Conservation (phyloP, 2,113 vertebrate species). For the Dendropsophus ebraccatus region DNA sequence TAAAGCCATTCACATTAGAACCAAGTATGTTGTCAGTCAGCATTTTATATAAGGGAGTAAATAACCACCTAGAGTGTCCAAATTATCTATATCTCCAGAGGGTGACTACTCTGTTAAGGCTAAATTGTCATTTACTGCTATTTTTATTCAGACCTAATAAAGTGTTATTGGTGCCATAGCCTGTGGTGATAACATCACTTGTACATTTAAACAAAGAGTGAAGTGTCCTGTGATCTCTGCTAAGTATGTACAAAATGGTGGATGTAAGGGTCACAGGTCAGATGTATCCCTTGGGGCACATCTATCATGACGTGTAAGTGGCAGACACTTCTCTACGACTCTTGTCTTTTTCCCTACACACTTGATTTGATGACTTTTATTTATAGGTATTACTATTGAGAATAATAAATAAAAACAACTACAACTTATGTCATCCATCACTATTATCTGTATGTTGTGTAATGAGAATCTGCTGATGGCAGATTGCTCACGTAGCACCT, state of each 20-base stretch:
- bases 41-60: slow-evolving; percentile 19
- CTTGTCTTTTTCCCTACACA: slow-evolving; percentile 9
- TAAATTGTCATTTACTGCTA: slow-evolving; percentile 32
- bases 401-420: slow-evolving; percentile 22
- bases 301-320: slow-evolving; percentile 21
- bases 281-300: slow-evolving; percentile 24
- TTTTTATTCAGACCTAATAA: slow-evolving; percentile 41
- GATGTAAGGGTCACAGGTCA: slow-evolving; percentile 29
- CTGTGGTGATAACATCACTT: slow-evolving; percentile 21
- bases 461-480: background rate
- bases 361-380: slow-evolving; percentile 23
- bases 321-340: slow-evolving; percentile 9
- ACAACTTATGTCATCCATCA: background rate
- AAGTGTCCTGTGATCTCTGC: slow-evolving; percentile 27
- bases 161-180: slow-evolving; percentile 19
- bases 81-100: slow-evolving; percentile 10
- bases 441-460: background rate
- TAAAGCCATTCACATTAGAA: slow-evolving; percentile 31
- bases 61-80: slow-evolving; percentile 30
- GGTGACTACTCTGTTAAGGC: background rate
- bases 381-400: slow-evolving; percentile 7
- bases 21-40: slow-evolving; percentile 21
- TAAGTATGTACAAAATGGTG: slow-evolving; percentile 34
- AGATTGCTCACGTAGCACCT: background rate
- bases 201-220: slow-evolving; percentile 22